phyloP scores from a whole-genome alignment of 2,888 invertebrate species.

The Helicoverpa assulta region DNA sequence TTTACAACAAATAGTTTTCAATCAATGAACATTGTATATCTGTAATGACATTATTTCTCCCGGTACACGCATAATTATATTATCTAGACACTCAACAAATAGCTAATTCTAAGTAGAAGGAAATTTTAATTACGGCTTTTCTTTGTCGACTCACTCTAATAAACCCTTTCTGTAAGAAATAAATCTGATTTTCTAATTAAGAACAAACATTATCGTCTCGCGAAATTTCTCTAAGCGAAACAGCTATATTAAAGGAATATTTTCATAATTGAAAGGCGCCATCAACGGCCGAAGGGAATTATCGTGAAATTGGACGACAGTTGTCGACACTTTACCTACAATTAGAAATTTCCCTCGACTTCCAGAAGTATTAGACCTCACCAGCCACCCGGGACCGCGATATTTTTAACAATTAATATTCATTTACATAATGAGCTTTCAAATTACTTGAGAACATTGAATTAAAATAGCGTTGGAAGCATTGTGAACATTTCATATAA shows the following conservation, averaged over 20 bases:
- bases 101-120: slow-evolving; percentile 19
- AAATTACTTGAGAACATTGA: slow-evolving; percentile 70
- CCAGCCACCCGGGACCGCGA: slow-evolving; percentile 27
- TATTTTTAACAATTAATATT: slow-evolving; percentile 72
- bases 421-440: slow-evolving; percentile 73
- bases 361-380: slow-evolving; percentile 42
- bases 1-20: background rate
- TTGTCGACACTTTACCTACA: slow-evolving; percentile 71
- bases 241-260: slow-evolving; percentile 75
- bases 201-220: slow-evolving; percentile 74
- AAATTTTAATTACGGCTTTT: slow-evolving; percentile 58
- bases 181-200: slow-evolving; percentile 79
- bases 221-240: slow-evolving; percentile 69
- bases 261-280: slow-evolving; percentile 75
- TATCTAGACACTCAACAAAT: slow-evolving; percentile 15
- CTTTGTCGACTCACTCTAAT: slow-evolving; percentile 67
- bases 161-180: slow-evolving; percentile 65
- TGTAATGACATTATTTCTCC: background rate
- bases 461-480: slow-evolving; percentile 67
- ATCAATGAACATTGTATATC: background rate
- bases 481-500: slow-evolving; percentile 69
- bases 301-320: slow-evolving; percentile 72
- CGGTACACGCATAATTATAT: slow-evolving; percentile 10
- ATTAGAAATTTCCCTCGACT: slow-evolving; percentile 46
- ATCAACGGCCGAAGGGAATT: slow-evolving; percentile 64